Percentiles rank a stretch among this genome's conserved stretches.
These are phyloP conservation scores for Drosophila leontia DNA, from an alignment of 1,140 invertebrate species.

Conservation along the genomic window DNA sequence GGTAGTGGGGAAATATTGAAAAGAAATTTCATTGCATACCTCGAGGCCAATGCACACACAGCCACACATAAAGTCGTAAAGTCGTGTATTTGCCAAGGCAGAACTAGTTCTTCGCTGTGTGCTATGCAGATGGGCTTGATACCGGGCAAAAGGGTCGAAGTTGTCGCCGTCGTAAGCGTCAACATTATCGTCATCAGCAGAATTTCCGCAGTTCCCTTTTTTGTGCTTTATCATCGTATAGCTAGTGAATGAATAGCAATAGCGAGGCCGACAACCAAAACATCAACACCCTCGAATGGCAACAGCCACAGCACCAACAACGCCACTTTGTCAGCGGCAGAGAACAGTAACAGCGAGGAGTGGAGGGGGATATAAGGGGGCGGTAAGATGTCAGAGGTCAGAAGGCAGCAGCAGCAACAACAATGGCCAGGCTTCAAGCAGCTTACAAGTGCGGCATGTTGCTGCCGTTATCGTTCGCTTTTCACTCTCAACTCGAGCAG, in stretches of 20 bases:
- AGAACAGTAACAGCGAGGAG: constrained; percentile 13
- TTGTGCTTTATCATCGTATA: constrained; percentile 80
- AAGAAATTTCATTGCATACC: constrained; percentile 67
- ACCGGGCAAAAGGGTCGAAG: constrained; percentile 26
- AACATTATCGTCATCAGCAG: constrained; percentile 83
- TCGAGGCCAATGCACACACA: constrained; percentile 31
- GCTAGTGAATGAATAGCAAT: constrained; percentile 82
- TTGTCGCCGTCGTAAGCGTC: constrained; percentile 64
- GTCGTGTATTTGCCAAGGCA: background rate
- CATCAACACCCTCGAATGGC: constrained; percentile 69
- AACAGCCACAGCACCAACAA: constrained; percentile 32
- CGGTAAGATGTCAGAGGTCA: constrained; percentile 14
- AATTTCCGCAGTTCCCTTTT: constrained; percentile 78
- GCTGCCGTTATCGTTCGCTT: constrained; percentile 80
- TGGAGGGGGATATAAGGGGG: background rate
- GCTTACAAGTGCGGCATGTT: constrained; percentile 82
- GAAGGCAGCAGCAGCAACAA: constrained; percentile 45
- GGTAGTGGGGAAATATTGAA: constrained; percentile 63
- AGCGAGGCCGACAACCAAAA: constrained; percentile 70
- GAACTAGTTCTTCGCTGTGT: constrained; percentile 1
- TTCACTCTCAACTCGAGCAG: constrained; percentile 63
- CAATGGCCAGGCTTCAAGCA: constrained; percentile 73
- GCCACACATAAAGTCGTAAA: background rate
- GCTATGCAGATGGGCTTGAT: constrained; percentile 56
- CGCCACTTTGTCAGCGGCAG: constrained; percentile 65